phyloP scores from a whole-genome alignment of 2,797 vertebrate species.

The Pogonophryne albipinna region DNA sequence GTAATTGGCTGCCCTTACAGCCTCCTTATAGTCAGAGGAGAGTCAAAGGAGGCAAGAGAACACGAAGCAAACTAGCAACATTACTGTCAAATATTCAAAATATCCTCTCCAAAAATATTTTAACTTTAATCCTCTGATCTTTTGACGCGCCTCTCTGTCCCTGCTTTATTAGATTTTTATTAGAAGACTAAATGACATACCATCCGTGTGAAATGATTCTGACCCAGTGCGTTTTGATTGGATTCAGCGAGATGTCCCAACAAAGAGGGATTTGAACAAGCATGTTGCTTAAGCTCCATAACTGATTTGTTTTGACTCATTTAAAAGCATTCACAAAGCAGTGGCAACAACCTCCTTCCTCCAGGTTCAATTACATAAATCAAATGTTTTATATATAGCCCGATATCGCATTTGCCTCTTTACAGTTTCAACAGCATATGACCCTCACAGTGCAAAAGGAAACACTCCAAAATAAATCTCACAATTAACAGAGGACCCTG shows the following conservation, averaged over 20 bases:
- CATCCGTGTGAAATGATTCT: slow-evolving; percentile 18
- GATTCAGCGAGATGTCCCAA: slow-evolving; percentile 17
- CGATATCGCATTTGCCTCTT: too few relatives aligned
- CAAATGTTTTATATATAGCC: too few relatives aligned
- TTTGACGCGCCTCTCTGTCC: background rate
- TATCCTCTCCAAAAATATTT: background rate
- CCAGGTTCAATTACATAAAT: background rate
- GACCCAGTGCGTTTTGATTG: slow-evolving; percentile 12
- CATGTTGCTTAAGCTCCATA: background rate
- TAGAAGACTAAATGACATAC: slow-evolving; percentile 2
- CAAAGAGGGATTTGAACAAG: slow-evolving; percentile 2
- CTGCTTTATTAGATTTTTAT: slow-evolving; percentile 15
- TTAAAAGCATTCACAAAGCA: slow-evolving; percentile 3
- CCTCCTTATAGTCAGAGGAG: slow-evolving; percentile 59
- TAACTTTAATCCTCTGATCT: background rate
- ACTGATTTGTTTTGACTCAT: background rate
- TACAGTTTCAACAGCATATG: too few relatives aligned
- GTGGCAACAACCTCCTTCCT: background rate
- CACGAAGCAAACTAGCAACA: slow-evolving; percentile 26
- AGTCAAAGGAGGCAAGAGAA: slow-evolving; percentile 1
- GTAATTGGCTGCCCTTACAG: slow-evolving; percentile 79
- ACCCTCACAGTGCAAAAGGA: too few relatives aligned
- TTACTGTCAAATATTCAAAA: slow-evolving; percentile 39
- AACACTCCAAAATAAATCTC: too few relatives aligned
- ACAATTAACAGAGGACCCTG: too few relatives aligned